Evolutionary conservation across 2,113 vertebrate genomes (phyloP), one percentile per base, ranked within the genome.

Genomic region (Ancistrus triradiatus): DNA sequence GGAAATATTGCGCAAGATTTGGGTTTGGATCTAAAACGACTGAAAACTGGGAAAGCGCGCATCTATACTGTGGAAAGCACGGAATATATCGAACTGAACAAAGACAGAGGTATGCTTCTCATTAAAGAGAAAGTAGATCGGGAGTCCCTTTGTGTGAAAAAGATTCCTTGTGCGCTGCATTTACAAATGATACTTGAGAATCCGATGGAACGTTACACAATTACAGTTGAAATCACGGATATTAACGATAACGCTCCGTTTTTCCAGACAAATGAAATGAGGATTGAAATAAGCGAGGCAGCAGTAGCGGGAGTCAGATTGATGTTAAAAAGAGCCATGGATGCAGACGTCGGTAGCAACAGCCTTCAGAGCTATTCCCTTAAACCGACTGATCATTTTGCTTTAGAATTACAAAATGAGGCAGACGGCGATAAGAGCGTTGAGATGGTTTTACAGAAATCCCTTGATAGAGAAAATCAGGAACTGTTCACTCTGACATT

Each of bases 1-100:
- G 78, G 69, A 2, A 89, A 83, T 74, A 64, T 87, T 19, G 75
- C 78, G 19, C 74, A 83, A 24, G 80, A 85, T 64, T 50, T 88
- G 59, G 80, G 80, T 1, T 43, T 87, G 60, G 76, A 83, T 50
- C 43, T 70, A 5, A 52, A 35, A 21, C 64, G 79, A 57, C 66
- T 87, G 53, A 69, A 48, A 46, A 58, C 73, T 31, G 72, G 73
- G 0, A 62, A 80, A 49, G 69, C 76, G 22, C 77, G 78, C 37
- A 78, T 86, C 19, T 58, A 80, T 33, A 78, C 70, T 37, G 61
- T 51, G 35, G 70, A 81, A 63, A 84, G 15, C 44, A 49, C 48
- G 1, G 74, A 81, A 9, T 83, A 81, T 51, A 81, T 85, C 2
- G 40, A 73, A 25, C 47, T 85, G 49, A 81, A 78, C 46, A 15